Conservation (phyloP, 2,113 vertebrate species). For the Cynocephalus volans region DNA sequence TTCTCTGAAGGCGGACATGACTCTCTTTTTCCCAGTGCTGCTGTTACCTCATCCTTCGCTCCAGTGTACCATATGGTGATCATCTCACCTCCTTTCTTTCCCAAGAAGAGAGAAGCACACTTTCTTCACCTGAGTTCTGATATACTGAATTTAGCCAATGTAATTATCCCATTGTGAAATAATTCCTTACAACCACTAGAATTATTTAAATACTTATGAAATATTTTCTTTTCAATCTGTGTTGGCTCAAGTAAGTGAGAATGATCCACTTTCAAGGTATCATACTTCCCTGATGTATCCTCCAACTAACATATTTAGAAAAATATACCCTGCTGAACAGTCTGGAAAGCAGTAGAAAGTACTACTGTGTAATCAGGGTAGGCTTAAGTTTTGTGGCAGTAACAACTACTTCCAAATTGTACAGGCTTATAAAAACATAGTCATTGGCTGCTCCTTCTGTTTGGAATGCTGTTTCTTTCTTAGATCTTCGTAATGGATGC, state of each 20-base stretch:
- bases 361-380: not conserved
- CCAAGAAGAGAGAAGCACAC: not conserved
- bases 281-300: not conserved
- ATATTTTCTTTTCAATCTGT: not conserved
- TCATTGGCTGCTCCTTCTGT: not conserved
- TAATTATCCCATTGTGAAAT: not conserved
- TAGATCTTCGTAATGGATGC: not conserved
- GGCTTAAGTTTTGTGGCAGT: not conserved
- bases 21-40: not conserved
- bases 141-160: not conserved
- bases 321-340: not conserved
- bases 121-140: not conserved
- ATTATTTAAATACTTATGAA: not conserved
- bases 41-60: not conserved
- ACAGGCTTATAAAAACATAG: not conserved
- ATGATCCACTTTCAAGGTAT: not conserved
- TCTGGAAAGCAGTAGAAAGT: not conserved
- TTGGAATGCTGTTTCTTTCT: not conserved
- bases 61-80: not conserved
- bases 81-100: not conserved
- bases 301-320: not conserved
- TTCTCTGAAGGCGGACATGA: not conserved
- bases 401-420: not conserved
- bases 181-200: not conserved
- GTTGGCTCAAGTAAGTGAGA: not conserved